Conservation (phyloP, 2,113 vertebrate genomes). For the Aegotheles bennettii region DNA sequence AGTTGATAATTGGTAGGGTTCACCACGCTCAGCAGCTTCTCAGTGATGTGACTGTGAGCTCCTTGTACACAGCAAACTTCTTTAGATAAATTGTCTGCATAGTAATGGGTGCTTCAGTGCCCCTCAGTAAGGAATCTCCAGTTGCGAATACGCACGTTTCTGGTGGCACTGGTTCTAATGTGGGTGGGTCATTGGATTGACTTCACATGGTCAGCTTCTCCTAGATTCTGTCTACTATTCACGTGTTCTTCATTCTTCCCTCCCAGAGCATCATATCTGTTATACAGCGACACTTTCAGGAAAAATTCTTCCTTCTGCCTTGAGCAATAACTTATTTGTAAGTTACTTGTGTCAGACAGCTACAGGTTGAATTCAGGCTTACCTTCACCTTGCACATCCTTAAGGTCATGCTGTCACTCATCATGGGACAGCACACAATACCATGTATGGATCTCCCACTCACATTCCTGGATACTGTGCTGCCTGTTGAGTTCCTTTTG, state of each 20-base stretch:
- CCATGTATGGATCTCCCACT: rapidly evolving
- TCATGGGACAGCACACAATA: neutral
- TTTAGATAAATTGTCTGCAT: neutral
- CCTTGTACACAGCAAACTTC: neutral
- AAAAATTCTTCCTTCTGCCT: neutral
- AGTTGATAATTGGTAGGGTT: neutral
- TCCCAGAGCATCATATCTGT: neutral
- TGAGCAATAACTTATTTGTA: rapidly evolving
- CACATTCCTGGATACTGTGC: neutral
- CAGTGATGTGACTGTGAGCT: neutral
- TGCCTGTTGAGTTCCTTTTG: neutral
- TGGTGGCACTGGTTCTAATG: neutral
- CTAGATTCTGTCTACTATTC: neutral
- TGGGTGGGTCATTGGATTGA: neutral
- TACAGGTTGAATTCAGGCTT: neutral
- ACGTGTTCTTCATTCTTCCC: neutral
- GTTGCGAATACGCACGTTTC: neutral
- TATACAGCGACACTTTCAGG: rapidly evolving
- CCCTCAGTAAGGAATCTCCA: neutral
- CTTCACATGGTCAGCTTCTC: neutral
- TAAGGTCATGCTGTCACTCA: neutral
- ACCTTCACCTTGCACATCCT: neutral
- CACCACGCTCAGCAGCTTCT: neutral
- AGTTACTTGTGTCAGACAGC: neutral
- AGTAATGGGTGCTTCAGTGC: rapidly evolving